Evolutionary conservation across 2,888 invertebrate genomes (phyloP).

Genomic region (Scaptomyza reducta): DNA sequence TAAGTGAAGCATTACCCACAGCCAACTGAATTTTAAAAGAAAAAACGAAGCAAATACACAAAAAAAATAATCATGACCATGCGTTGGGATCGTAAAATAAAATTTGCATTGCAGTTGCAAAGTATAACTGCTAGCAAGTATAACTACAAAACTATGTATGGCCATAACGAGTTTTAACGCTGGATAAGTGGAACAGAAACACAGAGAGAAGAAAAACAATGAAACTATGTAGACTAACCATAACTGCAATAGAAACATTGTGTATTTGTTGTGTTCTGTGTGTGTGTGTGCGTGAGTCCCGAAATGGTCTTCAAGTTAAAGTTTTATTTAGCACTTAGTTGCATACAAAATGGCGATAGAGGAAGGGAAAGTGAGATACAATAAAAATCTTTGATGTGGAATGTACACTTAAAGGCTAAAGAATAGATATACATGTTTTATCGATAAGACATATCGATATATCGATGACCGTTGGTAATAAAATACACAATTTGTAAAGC

Average conservation of each 20-base stretch:
- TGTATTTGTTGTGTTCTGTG: constrained; percentile 18
- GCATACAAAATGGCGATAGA: constrained; percentile 9
- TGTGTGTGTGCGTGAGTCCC: constrained; percentile 5
- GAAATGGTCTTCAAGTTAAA: background rate
- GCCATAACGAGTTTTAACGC: constrained; percentile 49
- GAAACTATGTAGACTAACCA: constrained; percentile 12
- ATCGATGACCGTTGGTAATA: no score
- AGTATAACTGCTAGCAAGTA: constrained; percentile 52
- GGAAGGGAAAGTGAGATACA: background rate
- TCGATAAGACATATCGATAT: background rate
- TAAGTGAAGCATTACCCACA: constrained; percentile 60
- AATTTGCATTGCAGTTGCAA: constrained; percentile 70
- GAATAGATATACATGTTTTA: background rate
- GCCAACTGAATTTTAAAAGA: no score
- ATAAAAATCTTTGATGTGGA: background rate
- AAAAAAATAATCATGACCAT: constrained; percentile 56
- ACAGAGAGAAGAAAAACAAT: constrained; percentile 1
- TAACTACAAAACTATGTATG: constrained; percentile 34
- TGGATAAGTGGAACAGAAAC: constrained; percentile 46
- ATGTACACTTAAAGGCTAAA: background rate
- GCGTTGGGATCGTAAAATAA: constrained; percentile 67
- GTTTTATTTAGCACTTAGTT: constrained; percentile 7
- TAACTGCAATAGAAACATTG: constrained; percentile 36
- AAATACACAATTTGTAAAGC: no score
- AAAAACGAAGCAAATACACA: constrained; percentile 18